Evolutionary conservation across 2,888 invertebrate genomes (phyloP), one percentile per base, ranked within the genome.

Genomic region (Actias luna): DNA sequence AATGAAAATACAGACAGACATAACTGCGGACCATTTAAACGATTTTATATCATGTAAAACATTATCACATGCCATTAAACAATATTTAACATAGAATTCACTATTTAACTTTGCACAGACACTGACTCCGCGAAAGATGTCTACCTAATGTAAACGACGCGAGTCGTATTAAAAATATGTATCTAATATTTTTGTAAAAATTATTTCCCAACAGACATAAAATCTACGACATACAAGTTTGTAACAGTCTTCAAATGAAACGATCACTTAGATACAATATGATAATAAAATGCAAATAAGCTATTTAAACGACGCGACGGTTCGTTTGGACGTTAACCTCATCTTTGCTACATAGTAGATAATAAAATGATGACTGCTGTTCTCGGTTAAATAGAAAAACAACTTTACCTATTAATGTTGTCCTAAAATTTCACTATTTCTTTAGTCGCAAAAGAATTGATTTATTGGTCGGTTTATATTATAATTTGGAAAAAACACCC

Each of bases 201-300:
- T 50, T 25, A 50, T 50, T 50, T 22, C 25, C 25, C 25, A 50
- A 50, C 5, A 55, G n/a, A 7, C 16, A 55, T 8, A 2, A 55
- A 2, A 29, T 55, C 14, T 29, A 55, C 27, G 29, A 55, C 55
- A 42, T 33, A 22, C 39, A 36, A 57, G 55, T 57, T 42, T 71
- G 66, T 73, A 73, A 73, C 72, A 70, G 69, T 72, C 62, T 71
- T 69, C 69, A 72, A 70, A 75, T 74, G 72, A 76, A 75, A 69
- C 73, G 65, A 73, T 72, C 73, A 72, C 78, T 77, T 77, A 72
- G 73, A 66, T 67, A 65, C 66, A 67, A 67, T 50, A 59, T 63
- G 68, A 71, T 71, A 75, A 79, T 82, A 82, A 82, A 82, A 85
- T 82, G 79, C 73, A 77, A 84, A 84, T 79, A 61, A 77, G 78